Conservation (phyloP, 2,797 vertebrate genomes). For the Myotis pilosus region DNA sequence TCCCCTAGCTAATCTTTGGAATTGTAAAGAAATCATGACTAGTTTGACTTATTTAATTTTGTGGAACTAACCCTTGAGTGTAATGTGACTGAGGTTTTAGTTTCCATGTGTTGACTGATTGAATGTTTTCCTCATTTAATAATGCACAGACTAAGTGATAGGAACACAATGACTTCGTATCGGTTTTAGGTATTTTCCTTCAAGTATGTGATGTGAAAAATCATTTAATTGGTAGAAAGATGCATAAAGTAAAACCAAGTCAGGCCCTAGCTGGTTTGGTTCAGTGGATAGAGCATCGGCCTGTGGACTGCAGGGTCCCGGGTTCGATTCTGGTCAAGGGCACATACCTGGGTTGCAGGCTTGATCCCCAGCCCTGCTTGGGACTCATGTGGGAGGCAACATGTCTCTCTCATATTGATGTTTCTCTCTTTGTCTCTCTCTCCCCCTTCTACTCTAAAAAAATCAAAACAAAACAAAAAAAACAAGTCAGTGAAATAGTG, state of each 20-base stretch:
- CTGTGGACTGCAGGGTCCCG: background rate
- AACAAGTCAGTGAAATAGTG: background rate
- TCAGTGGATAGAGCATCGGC: background rate
- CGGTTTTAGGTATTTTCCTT: background rate
- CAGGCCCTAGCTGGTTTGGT: background rate
- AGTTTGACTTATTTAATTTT: constrained; percentile 56
- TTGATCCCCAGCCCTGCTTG: background rate
- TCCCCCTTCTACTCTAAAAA: background rate
- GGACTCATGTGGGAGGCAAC: background rate
- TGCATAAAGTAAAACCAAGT: background rate
- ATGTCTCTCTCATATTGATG: background rate
- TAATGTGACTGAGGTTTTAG: background rate
- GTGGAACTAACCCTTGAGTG: background rate
- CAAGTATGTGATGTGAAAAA: background rate
- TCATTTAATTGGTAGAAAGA: background rate
- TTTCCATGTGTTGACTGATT: background rate
- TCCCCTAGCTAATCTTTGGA: constrained; percentile 72
- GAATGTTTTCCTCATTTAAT: background rate
- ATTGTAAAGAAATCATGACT: constrained; percentile 58
- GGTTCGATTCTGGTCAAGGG: background rate
- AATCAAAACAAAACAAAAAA: background rate
- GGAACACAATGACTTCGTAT: background rate
- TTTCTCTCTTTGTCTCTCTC: background rate
- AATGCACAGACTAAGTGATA: background rate
- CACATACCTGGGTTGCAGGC: background rate